These are phyloP conservation scores for Taenaris catops DNA, from an alignment of 2,888 invertebrate species.

Conservation along the genomic window DNA sequence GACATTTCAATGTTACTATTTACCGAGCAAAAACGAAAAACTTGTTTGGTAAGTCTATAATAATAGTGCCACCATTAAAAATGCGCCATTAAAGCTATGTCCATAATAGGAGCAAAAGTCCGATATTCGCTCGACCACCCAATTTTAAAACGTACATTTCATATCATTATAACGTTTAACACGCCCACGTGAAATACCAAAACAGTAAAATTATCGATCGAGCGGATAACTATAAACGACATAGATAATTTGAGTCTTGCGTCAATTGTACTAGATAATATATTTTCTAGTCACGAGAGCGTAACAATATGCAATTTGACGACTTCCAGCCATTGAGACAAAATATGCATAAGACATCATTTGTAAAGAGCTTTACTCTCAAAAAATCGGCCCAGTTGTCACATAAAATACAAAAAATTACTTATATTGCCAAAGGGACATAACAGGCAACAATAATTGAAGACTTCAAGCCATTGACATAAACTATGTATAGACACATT, in stretches of 20 bases:
- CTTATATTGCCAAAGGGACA: no score
- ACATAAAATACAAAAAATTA: no score
- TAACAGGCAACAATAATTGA: no score
- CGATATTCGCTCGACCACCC: constrained; percentile 9
- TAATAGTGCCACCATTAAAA: constrained; percentile 7
- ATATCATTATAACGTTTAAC: constrained; percentile 19
- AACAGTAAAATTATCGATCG: constrained; percentile 19
- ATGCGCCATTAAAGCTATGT: constrained; percentile 10
- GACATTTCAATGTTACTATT: constrained; percentile 7
- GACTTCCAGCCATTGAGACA: no score
- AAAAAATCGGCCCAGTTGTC: no score
- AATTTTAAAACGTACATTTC: constrained; percentile 15
- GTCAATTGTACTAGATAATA: constrained; percentile 19
- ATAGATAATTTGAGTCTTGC: constrained; percentile 21
- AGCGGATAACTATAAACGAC: constrained; percentile 18
- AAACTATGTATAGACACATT: no score
- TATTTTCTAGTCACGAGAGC: constrained; percentile 21
- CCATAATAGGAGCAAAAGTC: constrained; percentile 11
- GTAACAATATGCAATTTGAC: no score
- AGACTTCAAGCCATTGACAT: no score
- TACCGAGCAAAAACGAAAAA: constrained; percentile 2
- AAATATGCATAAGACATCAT: no score
- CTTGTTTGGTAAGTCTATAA: constrained; percentile 1
- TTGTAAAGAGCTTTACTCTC: no score
- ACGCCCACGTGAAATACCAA: constrained; percentile 20